phyloP scores from a whole-genome alignment of 2,797 vertebrate genomes.

The Pangasius larnaudii region DNA sequence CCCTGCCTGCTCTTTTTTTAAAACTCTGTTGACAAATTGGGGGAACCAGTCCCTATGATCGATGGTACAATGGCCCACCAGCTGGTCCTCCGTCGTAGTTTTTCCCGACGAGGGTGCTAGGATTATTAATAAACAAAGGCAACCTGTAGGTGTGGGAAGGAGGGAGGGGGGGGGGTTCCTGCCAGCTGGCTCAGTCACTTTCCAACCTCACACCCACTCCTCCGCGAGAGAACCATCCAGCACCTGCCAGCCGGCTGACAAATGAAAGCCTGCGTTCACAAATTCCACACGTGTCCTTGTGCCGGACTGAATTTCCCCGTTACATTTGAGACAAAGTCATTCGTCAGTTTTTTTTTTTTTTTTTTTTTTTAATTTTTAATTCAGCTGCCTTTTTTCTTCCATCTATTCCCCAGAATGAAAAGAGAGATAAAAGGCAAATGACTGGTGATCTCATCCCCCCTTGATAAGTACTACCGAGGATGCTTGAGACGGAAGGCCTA shows the following conservation, averaged over 20 bases:
- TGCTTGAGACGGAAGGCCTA: slow-evolving; percentile 17
- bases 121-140: slow-evolving; percentile 75
- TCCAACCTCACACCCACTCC: slow-evolving; percentile 44
- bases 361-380: not conserved
- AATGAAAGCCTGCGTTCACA: slow-evolving; percentile 39
- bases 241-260: slow-evolving; percentile 49
- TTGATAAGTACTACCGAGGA: not conserved
- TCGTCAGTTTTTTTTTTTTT: not conserved
- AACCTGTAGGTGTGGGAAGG: slow-evolving; percentile 57
- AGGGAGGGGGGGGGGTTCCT: slow-evolving; percentile 20
- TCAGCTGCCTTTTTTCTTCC: not conserved
- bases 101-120: slow-evolving; percentile 57
- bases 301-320: not conserved
- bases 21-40: slow-evolving; percentile 39
- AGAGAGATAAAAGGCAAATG: not conserved
- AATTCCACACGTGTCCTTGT: slow-evolving; percentile 27
- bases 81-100: slow-evolving; percentile 48
- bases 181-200: slow-evolving; percentile 67
- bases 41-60: slow-evolving; percentile 33
- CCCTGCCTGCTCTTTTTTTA: slow-evolving; percentile 30
- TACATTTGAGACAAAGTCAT: not conserved
- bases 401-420: not conserved
- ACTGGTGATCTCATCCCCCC: slow-evolving; percentile 16
- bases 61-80: slow-evolving; percentile 47
- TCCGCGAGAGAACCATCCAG: slow-evolving; percentile 34